Evolutionary conservation across 2,113 vertebrate species (phyloP).

Genomic region (Pedionomus torquatus): DNA sequence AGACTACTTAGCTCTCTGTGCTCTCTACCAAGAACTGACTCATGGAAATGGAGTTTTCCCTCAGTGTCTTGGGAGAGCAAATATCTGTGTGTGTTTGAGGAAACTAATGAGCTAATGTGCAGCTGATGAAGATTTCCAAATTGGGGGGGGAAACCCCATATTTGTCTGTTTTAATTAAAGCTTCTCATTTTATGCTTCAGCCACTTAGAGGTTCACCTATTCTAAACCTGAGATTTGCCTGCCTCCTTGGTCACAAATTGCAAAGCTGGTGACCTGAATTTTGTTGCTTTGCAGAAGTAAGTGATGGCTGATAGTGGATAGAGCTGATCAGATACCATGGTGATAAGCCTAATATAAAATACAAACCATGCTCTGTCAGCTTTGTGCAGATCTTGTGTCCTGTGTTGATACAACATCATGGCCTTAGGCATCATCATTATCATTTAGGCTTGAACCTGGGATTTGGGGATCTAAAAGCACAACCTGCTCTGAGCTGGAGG

Average conservation of each 20-base stretch:
- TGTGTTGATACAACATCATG: neutral
- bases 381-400: neutral
- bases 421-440: neutral
- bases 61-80: accelerated
- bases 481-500: neutral
- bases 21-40: neutral
- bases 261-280: neutral
- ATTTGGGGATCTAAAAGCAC: neutral
- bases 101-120: neutral
- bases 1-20: neutral
- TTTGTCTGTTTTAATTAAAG: neutral
- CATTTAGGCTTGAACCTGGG: neutral
- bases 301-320: neutral
- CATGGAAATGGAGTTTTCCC: constrained; percentile 16
- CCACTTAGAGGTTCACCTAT: neutral
- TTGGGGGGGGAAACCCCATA: neutral
- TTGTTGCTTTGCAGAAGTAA: neutral
- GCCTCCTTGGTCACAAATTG: neutral
- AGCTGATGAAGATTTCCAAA: neutral
- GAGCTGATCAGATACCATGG: neutral
- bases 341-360: neutral
- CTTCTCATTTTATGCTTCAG: neutral
- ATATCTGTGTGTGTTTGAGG: neutral
- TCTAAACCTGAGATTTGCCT: neutral
- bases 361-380: neutral